These are phyloP conservation scores for Bombus superbus DNA, from an alignment of 1,140 invertebrate species.

Conservation along the genomic window DNA sequence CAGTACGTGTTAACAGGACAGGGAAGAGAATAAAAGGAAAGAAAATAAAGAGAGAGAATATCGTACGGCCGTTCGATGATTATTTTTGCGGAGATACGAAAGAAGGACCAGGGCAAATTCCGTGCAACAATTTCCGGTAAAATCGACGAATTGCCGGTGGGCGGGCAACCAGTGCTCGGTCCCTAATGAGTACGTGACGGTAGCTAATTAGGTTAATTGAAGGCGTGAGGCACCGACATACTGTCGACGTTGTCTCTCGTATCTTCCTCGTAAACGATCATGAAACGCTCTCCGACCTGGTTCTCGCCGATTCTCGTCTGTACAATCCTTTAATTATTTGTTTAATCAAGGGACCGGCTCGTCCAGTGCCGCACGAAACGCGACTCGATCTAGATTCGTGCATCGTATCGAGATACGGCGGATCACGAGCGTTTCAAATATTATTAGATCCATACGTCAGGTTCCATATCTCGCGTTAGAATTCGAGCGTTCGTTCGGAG, in stretches of 20 bases:
- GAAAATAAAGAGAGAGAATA: not conserved
- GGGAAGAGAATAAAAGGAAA: not conserved
- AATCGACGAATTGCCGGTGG: constrained; percentile 10
- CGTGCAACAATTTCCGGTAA: constrained; percentile 25
- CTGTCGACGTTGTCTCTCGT: constrained; percentile 39
- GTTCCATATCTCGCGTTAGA: not conserved
- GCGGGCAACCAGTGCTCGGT: constrained; percentile 13
- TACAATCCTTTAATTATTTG: constrained; percentile 22
- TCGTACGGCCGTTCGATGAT: not conserved
- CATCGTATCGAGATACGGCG: not conserved
- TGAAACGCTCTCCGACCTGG: constrained; percentile 20
- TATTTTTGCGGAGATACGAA: not conserved
- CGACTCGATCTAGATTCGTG: not conserved
- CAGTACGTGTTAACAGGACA: not conserved
- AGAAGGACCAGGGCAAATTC: not conserved
- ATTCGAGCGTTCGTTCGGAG: not conserved
- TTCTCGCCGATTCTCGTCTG: constrained; percentile 8
- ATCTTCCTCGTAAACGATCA: constrained; percentile 40
- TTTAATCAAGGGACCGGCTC: constrained; percentile 22
- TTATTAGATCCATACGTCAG: not conserved
- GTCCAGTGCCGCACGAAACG: not conserved
- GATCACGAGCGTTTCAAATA: not conserved
- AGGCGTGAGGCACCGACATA: constrained; percentile 41
- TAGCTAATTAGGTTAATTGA: constrained; percentile 66
- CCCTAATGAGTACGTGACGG: constrained; percentile 47